Conservation (phyloP, 2,797 vertebrate species). For the Microctenopoma stevenorrisi region DNA sequence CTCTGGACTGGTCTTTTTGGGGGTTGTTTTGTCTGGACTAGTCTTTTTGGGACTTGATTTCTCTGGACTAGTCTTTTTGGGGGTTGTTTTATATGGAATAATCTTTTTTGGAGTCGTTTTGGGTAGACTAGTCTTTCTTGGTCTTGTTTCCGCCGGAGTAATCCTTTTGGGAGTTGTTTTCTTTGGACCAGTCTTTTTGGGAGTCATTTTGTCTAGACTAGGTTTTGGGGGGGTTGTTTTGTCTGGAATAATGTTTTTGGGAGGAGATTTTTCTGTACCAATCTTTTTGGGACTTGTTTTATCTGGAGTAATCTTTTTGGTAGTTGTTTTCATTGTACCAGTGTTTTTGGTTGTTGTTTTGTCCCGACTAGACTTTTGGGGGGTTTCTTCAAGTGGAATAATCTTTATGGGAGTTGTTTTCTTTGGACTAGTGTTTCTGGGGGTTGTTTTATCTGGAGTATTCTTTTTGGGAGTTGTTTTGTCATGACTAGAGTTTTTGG, state of each 20-base stretch:
- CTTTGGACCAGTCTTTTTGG: neutral
- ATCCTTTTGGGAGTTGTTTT: conserved; percentile 16
- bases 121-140: conserved; percentile 1
- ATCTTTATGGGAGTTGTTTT: conserved; percentile 23
- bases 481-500: conserved; percentile 24
- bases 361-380: too few species aligned
- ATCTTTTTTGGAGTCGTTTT: conserved; percentile 13
- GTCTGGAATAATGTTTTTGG: conserved; percentile 7
- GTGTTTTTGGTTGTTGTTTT: conserved; percentile 3
- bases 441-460: neutral
- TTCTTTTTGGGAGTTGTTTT: conserved; percentile 11
- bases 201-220: neutral
- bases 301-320: conserved; percentile 2
- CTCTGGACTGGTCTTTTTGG: conserved; percentile 7
- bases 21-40: neutral
- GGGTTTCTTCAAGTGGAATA: too few species aligned
- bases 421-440: neutral
- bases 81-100: neutral
- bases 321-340: neutral
- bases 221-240: conserved; percentile 11
- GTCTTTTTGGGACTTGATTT: conserved; percentile 20
- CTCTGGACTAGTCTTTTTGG: conserved; percentile 4
- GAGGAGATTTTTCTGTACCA: neutral
- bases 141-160: neutral
- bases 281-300: conserved; percentile 10